A percentile compares a stretch with the other conserved stretches of the same genome.
phyloP scores from a whole-genome alignment of 2,888 invertebrate species.

The Zaprionus obscuricornis region DNA sequence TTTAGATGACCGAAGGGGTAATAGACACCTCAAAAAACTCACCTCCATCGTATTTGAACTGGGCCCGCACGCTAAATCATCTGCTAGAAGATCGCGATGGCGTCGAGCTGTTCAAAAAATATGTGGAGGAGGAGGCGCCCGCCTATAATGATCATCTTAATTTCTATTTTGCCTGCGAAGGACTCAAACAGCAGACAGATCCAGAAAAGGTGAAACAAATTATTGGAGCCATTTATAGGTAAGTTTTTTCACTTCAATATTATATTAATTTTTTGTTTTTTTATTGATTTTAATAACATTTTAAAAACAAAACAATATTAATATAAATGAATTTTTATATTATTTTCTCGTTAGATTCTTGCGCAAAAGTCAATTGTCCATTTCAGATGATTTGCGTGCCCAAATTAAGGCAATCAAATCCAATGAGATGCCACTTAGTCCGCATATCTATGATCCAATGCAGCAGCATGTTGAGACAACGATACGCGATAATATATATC shows the following conservation, averaged over 20 bases:
- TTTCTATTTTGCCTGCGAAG: conserved; percentile 97
- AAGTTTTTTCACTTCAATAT: conserved; percentile 75
- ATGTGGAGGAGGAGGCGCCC: conserved; percentile 91
- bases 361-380: conserved; percentile 91
- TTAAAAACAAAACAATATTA: no score
- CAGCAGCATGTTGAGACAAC: conserved; percentile 91
- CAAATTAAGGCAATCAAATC: conserved; percentile 90
- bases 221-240: conserved; percentile 93
- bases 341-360: conserved; percentile 86
- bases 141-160: conserved; percentile 91
- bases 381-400: conserved; percentile 91
- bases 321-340: not conserved
- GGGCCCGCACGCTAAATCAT: conserved; percentile 93
- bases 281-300: no score
- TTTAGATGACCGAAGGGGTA: conserved; percentile 83
- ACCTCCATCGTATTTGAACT: conserved; percentile 91
- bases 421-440: conserved; percentile 88
- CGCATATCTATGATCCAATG: conserved; percentile 93
- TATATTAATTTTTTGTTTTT: not conserved
- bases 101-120: conserved; percentile 92
- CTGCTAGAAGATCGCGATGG: conserved; percentile 96
- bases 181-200: conserved; percentile 90
- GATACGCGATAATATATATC: conserved; percentile 94
- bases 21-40: conserved; percentile 83
- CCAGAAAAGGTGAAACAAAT: conserved; percentile 89